phyloP scores from a whole-genome alignment of 2,888 invertebrate genomes.

The Coecobrya sp. region DNA sequence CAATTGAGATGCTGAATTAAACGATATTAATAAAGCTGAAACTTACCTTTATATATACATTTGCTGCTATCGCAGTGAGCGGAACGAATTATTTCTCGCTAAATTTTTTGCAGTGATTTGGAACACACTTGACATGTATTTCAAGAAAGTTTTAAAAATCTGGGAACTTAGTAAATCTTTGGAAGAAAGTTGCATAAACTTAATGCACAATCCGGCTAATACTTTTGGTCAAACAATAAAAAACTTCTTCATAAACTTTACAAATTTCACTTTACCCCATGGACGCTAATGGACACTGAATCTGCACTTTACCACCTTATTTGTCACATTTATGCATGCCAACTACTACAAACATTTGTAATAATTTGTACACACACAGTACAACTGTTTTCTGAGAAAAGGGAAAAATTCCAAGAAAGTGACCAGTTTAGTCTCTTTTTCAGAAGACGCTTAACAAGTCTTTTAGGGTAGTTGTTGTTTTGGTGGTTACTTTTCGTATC shows the following conservation, averaged over 20 bases:
- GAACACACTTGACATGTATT: no score
- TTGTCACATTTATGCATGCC: not conserved
- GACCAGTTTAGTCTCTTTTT: not conserved
- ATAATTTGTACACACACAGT: not conserved
- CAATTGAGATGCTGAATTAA: no score
- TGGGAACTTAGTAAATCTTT: no score
- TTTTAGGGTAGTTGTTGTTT: not conserved
- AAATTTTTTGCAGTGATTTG: no score
- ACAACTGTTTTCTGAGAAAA: not conserved
- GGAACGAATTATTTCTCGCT: no score
- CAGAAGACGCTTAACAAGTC: not conserved
- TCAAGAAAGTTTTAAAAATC: no score
- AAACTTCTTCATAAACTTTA: no score
- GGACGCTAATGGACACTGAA: not conserved
- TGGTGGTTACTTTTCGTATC: not conserved
- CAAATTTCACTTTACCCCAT: not conserved
- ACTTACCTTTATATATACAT: conserved; percentile 44
- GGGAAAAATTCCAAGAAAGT: not conserved
- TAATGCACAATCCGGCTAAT: no score
- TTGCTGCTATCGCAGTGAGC: not conserved
- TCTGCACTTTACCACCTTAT: not conserved
- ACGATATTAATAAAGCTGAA: not conserved
- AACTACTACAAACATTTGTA: not conserved
- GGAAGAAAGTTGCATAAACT: no score
- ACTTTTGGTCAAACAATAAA: no score